phyloP scores from a whole-genome alignment of 2,888 invertebrate genomes.

The Rhaphigaster nebulosa region DNA sequence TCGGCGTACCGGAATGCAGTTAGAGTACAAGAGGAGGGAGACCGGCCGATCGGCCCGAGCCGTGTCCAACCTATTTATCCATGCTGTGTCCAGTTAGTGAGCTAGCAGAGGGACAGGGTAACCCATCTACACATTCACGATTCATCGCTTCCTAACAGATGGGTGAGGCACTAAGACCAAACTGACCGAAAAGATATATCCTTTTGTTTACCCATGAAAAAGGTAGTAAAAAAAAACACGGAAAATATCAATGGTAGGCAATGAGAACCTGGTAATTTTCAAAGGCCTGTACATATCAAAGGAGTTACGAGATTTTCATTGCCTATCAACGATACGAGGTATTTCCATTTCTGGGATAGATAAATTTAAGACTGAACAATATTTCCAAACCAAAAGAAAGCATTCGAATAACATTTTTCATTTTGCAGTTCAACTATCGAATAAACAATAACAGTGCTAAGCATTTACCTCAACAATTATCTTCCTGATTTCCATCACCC shows the following conservation, averaged over 20 bases:
- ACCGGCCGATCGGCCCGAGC: not conserved
- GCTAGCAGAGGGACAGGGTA: not conserved
- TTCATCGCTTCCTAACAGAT: not conserved
- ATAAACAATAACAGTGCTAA: too few species aligned
- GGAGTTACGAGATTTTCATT: not conserved
- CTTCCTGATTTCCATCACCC: too few species aligned
- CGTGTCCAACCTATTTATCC: conserved; percentile 41
- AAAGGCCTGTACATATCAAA: too few species aligned
- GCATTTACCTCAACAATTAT: too few species aligned
- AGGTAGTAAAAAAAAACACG: too few species aligned
- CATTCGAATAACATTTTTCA: not conserved
- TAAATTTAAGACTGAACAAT: not conserved
- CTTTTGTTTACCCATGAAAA: not conserved
- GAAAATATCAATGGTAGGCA: too few species aligned
- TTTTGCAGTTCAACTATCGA: too few species aligned
- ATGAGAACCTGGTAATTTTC: too few species aligned
- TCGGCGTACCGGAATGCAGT: not conserved
- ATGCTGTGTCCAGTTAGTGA: conserved; percentile 53
- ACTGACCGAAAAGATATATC: not conserved
- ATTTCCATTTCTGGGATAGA: not conserved
- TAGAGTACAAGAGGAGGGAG: not conserved
- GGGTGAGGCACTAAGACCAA: not conserved
- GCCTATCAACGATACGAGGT: too few species aligned
- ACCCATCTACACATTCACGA: not conserved
- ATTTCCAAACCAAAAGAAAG: not conserved